phyloP scores from a whole-genome alignment of 2,888 invertebrate species.

The Brenthis hecate region DNA sequence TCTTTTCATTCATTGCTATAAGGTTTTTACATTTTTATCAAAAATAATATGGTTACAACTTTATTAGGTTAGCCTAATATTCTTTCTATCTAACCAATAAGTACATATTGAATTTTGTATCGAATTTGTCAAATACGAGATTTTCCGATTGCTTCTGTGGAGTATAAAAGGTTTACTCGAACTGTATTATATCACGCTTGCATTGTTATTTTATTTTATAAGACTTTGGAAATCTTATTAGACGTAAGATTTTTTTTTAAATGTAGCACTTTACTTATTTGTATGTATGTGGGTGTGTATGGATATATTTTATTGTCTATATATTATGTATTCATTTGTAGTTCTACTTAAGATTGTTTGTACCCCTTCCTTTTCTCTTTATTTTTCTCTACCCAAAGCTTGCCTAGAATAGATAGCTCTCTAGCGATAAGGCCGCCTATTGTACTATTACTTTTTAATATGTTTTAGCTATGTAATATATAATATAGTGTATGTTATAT shows the following conservation, averaged over 20 bases:
- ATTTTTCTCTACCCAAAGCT: too few species aligned
- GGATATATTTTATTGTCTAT: too few species aligned
- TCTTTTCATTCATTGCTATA: too few species aligned
- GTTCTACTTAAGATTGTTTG: too few species aligned
- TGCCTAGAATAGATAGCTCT: too few species aligned
- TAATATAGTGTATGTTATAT: too few species aligned
- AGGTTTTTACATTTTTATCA: background rate
- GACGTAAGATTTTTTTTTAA: background rate
- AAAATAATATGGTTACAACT: background rate
- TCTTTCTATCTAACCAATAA: constrained; percentile 6
- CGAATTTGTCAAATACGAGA: constrained; percentile 22
- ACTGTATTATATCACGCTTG: constrained; percentile 8
- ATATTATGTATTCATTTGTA: background rate
- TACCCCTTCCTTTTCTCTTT: too few species aligned
- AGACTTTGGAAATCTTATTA: constrained; percentile 10
- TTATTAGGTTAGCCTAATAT: constrained; percentile 16
- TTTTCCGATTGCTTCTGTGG: constrained; percentile 16
- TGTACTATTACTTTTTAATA: too few species aligned
- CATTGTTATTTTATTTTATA: constrained; percentile 13
- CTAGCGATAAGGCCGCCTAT: too few species aligned
- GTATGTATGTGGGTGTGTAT: too few species aligned
- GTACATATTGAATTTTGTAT: constrained; percentile 14
- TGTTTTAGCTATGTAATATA: too few species aligned
- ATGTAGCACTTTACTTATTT: too few species aligned
- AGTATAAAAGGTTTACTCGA: constrained; percentile 17